Conservation (phyloP, 2,113 vertebrate genomes). For the Leiothrix lutea region DNA sequence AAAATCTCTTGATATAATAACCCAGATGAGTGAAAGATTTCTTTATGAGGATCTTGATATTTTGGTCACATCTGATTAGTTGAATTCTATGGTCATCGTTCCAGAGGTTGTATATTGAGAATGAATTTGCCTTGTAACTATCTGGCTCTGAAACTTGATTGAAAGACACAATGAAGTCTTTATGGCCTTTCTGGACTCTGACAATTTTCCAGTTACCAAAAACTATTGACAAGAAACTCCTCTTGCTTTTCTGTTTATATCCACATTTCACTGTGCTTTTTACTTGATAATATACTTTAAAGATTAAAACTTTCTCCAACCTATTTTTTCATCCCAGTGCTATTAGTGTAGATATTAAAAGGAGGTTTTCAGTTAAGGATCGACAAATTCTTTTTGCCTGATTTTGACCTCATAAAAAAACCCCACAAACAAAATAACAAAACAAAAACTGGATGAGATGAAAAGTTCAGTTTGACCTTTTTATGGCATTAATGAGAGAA, state of each 20-base stretch:
- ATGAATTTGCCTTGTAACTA: conserved; percentile 44
- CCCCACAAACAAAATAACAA: not conserved
- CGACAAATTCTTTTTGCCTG: not conserved
- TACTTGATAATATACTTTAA: not conserved
- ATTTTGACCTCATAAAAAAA: not conserved
- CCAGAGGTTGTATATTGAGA: conserved; percentile 19
- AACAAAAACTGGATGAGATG: not conserved
- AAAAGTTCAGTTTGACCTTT: conserved; percentile 33
- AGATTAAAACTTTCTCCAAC: not conserved
- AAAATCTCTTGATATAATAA: not conserved
- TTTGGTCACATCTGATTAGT: conserved; percentile 11
- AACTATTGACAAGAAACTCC: not conserved
- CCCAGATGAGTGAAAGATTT: conserved; percentile 35
- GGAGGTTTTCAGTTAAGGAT: not conserved
- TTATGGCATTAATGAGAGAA: not conserved
- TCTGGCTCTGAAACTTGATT: conserved; percentile 35
- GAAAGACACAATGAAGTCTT: conserved; percentile 56
- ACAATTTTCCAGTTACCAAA: conserved; percentile 14
- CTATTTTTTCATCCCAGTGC: not conserved
- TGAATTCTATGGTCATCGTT: not conserved
- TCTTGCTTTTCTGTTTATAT: conserved; percentile 33
- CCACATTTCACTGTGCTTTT: not conserved
- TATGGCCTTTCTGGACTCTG: conserved; percentile 17
- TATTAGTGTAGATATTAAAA: not conserved
- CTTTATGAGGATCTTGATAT: conserved; percentile 54